These are phyloP conservation scores for Huso huso DNA, from an alignment of 2,797 vertebrate genomes.

Conservation along the genomic window DNA sequence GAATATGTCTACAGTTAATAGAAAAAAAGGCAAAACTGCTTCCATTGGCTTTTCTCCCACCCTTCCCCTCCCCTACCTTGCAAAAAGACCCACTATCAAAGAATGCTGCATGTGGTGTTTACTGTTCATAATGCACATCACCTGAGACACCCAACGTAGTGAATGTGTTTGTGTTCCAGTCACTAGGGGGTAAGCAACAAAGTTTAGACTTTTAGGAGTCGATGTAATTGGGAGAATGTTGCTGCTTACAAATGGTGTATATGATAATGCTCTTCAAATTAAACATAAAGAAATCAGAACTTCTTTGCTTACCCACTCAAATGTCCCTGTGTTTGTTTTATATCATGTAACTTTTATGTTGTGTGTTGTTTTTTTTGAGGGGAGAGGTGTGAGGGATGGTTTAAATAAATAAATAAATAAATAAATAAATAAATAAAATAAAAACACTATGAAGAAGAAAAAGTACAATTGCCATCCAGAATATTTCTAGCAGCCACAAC, in stretches of 20 bases:
- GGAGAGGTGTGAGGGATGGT: constrained; percentile 28
- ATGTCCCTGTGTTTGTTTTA: constrained; percentile 1
- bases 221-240: background rate
- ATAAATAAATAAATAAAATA: constrained; percentile 16
- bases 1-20: constrained; percentile 35
- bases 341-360: background rate
- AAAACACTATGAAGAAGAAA: background rate
- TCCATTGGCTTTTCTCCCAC: constrained; percentile 62
- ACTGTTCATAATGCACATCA: constrained; percentile 30
- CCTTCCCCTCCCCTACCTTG: constrained; percentile 49
- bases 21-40: constrained; percentile 45
- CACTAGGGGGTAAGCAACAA: constrained; percentile 7
- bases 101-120: constrained; percentile 74
- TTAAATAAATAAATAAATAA: constrained; percentile 40
- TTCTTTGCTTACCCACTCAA: constrained; percentile 3
- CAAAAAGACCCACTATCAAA: constrained; percentile 83
- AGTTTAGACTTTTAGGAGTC: constrained; percentile 8
- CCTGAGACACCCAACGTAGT: constrained; percentile 18
- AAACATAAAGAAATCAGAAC: background rate
- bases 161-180: constrained; percentile 27
- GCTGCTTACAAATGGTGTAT: background rate
- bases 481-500: no score
- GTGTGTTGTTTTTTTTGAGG: constrained; percentile 23
- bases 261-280: background rate
- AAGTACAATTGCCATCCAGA: no score